Conservation (phyloP, 1,140 invertebrate genomes). For the Tetranychus urticae region DNA sequence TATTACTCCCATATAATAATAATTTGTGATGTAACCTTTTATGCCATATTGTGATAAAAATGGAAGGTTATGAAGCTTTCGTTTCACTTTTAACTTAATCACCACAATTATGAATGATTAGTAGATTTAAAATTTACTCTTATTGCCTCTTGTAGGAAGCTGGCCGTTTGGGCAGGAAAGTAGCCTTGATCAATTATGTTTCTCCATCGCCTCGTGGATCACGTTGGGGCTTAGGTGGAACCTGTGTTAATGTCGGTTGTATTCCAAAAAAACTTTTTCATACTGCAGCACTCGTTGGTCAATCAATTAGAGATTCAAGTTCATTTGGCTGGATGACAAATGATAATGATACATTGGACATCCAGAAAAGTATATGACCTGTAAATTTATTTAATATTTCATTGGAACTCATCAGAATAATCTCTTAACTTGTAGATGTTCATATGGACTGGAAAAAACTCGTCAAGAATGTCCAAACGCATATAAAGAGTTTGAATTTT, state of each 20-base stretch:
- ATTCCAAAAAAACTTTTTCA: constrained; percentile 97
- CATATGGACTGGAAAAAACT: constrained; percentile 38
- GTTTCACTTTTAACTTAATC: too few relatives aligned
- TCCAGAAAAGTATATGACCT: constrained; percentile 10
- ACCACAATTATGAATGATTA: too few relatives aligned
- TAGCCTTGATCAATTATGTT: constrained; percentile 81
- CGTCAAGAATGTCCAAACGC: constrained; percentile 47
- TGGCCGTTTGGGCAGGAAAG: constrained; percentile 52
- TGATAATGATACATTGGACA: background rate
- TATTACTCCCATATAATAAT: too few relatives aligned
- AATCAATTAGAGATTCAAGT: constrained; percentile 49
- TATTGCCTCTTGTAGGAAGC: constrained; percentile 23
- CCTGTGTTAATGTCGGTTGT: constrained; percentile 91
- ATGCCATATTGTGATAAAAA: too few relatives aligned
- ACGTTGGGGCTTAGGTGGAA: constrained; percentile 73
- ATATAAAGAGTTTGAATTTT: constrained; percentile 77
- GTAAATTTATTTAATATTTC: background rate
- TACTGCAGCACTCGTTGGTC: constrained; percentile 63
- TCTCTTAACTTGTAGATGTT: constrained; percentile 8
- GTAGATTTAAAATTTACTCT: too few relatives aligned
- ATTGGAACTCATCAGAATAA: constrained; percentile 38
- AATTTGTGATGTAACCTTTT: too few relatives aligned
- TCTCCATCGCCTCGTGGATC: constrained; percentile 55
- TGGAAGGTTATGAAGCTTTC: too few relatives aligned
- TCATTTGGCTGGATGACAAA: constrained; percentile 16